These are phyloP conservation scores for Tanytarsus gracilentus DNA, from an alignment of 2,888 invertebrate species.

Conservation along the genomic window DNA sequence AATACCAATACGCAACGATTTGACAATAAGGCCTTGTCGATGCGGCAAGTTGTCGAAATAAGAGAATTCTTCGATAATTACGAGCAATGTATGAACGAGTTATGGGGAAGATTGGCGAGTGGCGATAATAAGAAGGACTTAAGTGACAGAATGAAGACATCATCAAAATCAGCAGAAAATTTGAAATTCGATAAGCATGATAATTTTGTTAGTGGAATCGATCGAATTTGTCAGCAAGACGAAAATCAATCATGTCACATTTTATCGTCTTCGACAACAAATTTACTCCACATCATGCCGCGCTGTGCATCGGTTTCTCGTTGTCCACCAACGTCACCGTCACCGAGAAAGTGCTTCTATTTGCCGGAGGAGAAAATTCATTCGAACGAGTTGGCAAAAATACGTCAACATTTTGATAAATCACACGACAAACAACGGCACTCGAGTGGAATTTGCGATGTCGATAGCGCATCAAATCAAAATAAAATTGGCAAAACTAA, in stretches of 20 bases:
- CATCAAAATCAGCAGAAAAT: conserved; percentile 26
- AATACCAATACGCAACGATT: conserved; percentile 20
- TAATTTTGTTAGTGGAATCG: background rate
- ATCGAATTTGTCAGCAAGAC: background rate
- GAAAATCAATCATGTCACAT: conserved; percentile 23
- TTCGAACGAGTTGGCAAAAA: conserved; percentile 39
- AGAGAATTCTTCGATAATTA: conserved; percentile 21
- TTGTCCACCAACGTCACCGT: background rate
- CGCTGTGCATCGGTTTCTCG: background rate
- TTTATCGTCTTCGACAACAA: conserved; percentile 1
- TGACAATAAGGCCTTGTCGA: conserved; percentile 12
- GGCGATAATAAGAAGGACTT: background rate
- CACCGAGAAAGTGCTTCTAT: conserved; percentile 30
- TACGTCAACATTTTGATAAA: conserved; percentile 37
- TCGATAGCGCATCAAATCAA: background rate
- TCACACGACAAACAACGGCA: conserved; percentile 2
- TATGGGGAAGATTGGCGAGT: background rate
- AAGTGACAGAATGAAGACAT: conserved; percentile 11
- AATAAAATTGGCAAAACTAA: conserved; percentile 25
- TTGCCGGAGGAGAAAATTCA: conserved; percentile 33
- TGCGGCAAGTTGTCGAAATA: conserved; percentile 16
- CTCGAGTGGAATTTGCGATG: conserved; percentile 1
- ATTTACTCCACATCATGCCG: conserved; percentile 1
- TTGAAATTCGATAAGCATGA: conserved; percentile 18
- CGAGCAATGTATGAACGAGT: background rate